phyloP scores from a whole-genome alignment of 2,888 invertebrate species.

The Myathropa florea region DNA sequence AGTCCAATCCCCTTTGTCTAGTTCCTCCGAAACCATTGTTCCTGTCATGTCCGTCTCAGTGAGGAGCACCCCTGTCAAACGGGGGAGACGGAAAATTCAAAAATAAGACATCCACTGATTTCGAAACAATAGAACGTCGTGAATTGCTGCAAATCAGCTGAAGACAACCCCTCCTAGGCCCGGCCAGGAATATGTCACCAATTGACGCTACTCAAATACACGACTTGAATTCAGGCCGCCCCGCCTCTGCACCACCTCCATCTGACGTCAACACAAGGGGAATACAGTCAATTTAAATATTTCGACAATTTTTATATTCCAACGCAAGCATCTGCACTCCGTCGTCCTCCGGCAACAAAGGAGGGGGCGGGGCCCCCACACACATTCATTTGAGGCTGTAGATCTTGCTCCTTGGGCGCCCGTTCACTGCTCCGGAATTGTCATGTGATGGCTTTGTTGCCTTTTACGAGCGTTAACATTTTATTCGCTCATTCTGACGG shows the following conservation, averaged over 20 bases:
- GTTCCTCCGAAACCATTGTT: neutral
- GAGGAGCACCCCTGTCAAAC: neutral
- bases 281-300: conserved; percentile 53
- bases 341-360: neutral
- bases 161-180: neutral
- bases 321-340: neutral
- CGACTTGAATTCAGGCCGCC: neutral
- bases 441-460: conserved; percentile 56
- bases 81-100: neutral
- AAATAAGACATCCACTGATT: neutral
- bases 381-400: neutral
- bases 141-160: neutral
- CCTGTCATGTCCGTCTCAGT: neutral
- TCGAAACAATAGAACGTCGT: neutral
- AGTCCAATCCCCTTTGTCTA: neutral
- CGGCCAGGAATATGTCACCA: neutral
- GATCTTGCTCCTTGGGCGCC: conserved; percentile 1
- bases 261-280: no score
- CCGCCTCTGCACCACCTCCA: neutral
- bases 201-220: neutral
- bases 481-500: conserved; percentile 43
- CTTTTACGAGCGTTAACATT: conserved; percentile 61
- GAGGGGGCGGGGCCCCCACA: neutral
- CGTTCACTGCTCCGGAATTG: conserved; percentile 47
- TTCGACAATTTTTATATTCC: conserved; percentile 21